A percentile compares a stretch with the other conserved stretches of the same genome.
Evolutionary conservation across 2,797 vertebrate genomes (phyloP).

Genomic region (Pantherophis vulpinus): DNA sequence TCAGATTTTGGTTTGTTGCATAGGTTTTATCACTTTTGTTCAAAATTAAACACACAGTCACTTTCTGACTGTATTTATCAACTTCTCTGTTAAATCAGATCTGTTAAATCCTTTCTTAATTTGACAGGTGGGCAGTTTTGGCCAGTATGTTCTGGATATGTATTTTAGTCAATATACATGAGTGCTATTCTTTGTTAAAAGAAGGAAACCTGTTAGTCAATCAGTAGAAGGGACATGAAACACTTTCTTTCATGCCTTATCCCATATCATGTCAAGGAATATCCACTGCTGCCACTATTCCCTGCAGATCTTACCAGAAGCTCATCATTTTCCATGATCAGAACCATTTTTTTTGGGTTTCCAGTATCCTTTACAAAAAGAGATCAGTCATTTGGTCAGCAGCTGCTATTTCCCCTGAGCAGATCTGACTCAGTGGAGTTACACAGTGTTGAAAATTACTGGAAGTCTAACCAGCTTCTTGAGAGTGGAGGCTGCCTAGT

Average conservation of each 20-base stretch:
- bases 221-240: too few relatives aligned
- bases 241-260: not conserved
- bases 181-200: not conserved
- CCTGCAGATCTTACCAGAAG: not conserved
- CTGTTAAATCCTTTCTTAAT: not conserved
- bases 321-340: not conserved
- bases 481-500: conserved; percentile 41
- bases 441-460: conserved; percentile 6
- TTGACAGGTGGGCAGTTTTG: not conserved
- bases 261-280: not conserved
- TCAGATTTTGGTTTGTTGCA: not conserved
- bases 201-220: not conserved
- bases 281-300: not conserved
- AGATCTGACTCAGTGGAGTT: accelerated
- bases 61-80: not conserved
- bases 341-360: not conserved
- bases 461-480: not conserved
- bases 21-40: not conserved
- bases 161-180: not conserved
- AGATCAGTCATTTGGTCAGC: not conserved
- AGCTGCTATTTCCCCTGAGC: not conserved
- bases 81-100: not conserved
- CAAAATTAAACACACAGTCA: not conserved
- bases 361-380: not conserved
- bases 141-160: not conserved